phyloP scores from a whole-genome alignment of 2,888 invertebrate genomes.

The Mayetiola destructor region DNA sequence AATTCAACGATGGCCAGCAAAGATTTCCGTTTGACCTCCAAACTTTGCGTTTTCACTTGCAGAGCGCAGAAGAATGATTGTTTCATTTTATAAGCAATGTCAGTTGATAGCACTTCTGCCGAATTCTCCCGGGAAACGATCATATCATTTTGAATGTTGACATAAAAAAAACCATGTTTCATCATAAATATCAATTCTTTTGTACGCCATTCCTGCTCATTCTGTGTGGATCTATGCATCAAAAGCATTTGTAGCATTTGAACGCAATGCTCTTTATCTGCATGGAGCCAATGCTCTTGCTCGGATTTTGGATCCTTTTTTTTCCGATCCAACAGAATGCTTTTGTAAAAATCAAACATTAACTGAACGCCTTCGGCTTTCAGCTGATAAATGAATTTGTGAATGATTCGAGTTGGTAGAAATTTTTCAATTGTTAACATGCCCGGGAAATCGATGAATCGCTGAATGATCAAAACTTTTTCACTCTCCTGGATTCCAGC shows the following conservation, averaged over 20 bases:
- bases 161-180: constrained; percentile 48
- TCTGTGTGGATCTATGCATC: constrained; percentile 28
- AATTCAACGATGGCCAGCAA: constrained; percentile 44
- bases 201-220: constrained; percentile 44
- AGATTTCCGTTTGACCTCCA: constrained; percentile 45
- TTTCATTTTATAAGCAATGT: constrained; percentile 44
- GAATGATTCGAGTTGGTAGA: constrained; percentile 48
- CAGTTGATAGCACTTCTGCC: constrained; percentile 37
- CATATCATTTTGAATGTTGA: constrained; percentile 32
- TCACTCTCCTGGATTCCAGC: constrained; percentile 37
- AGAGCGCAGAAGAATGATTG: constrained; percentile 55
- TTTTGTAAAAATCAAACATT: constrained; percentile 45
- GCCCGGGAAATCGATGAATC: constrained; percentile 52
- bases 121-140: constrained; percentile 26
- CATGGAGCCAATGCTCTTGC: constrained; percentile 47
- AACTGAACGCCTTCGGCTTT: constrained; percentile 46
- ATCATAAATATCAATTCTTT: constrained; percentile 50
- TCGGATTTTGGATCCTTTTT: constrained; percentile 33
- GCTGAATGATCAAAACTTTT: constrained; percentile 45
- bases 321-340: constrained; percentile 43
- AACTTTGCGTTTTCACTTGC: constrained; percentile 49
- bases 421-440: constrained; percentile 60
- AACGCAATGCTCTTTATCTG: constrained; percentile 52
- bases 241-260: constrained; percentile 39
- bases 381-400: constrained; percentile 46